Base-by-base conservation (phyloP, 2,797 vertebrate genomes). In the Clarias fuscus region DNA sequence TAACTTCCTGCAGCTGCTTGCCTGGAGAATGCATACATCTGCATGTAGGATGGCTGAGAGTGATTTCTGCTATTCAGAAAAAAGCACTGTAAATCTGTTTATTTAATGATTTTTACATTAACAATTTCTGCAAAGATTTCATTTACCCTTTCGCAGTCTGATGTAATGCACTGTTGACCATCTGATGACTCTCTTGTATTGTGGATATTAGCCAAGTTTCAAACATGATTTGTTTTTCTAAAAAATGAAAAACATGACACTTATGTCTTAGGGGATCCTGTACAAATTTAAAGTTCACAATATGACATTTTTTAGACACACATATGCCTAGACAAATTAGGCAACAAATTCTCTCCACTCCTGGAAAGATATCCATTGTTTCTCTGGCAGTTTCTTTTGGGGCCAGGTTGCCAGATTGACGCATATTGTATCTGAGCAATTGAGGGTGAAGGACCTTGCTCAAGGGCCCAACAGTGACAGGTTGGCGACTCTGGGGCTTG, bases 11-110 rank as follows among this genome's bases (percentile, higher is more conserved):
- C 86, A 86, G 96, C 94, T 0, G 91, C 91, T 90, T 92, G 92
- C 61, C 95, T 96, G 73, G 91, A 92, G 76, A 96, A 94, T 61
- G 91, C 84, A 88, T 96, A 93, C 78, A 93, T 91, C 33, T 86
- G 91, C 4, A 85, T 33, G 15, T 94, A 92, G 58, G 92, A 89
- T 2, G 75, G 18, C 68, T 71, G 17, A 40, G 88, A 88, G 24
- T 83, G 91, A 82, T 56, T 91, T 84, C 92, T 93, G 86, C 89
- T 90, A 86, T 87, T 91, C 0, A 93, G 40, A 92, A 43, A 90
- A 77, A 68, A 40, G 3, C 6, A 18, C 13, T 7, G 15, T 67
- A 77, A 33, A 30, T 67, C 14, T 30, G 20, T 53, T 53, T 30
- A 13, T 53, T 67, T 67, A 4, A n/a, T 62, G 24, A 2, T 20